A percentile compares a stretch with the other conserved stretches of the same genome.
phyloP scores from a whole-genome alignment of 2,888 invertebrate species.

The Acrobasis suavella region DNA sequence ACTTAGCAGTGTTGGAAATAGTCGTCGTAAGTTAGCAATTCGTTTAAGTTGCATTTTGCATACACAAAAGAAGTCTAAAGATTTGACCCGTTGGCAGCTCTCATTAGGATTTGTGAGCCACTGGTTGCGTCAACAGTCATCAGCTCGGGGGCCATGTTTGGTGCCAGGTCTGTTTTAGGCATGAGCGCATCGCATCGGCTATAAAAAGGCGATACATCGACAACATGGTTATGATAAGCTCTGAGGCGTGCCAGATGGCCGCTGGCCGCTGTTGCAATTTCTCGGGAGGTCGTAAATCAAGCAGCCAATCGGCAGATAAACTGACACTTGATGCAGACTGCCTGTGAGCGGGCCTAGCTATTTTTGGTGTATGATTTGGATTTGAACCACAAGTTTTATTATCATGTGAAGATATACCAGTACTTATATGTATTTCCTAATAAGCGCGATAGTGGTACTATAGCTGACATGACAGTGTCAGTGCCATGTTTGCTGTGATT shows the following conservation, averaged over 20 bases:
- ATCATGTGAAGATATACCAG: too few relatives aligned
- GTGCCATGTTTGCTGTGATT: too few relatives aligned
- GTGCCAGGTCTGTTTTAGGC: neutral
- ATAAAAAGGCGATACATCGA: slow-evolving; percentile 17
- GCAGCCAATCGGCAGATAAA: neutral
- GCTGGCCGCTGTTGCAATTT: slow-evolving; percentile 3
- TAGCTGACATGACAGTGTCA: too few relatives aligned
- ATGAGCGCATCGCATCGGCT: slow-evolving; percentile 2
- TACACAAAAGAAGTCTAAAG: neutral
- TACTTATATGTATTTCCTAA: too few relatives aligned
- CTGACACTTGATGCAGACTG: neutral
- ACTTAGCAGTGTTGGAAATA: too few relatives aligned
- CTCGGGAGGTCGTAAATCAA: slow-evolving; percentile 10
- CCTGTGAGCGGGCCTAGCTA: too few relatives aligned
- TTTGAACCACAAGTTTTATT: too few relatives aligned
- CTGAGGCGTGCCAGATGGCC: slow-evolving; percentile 21
- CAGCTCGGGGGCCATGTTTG: neutral
- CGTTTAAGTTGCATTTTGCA: too few relatives aligned
- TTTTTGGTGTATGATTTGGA: too few relatives aligned
- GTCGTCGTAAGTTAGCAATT: too few relatives aligned
- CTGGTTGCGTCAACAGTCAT: neutral
- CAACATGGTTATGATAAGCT: slow-evolving; percentile 15
- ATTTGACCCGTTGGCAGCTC: neutral
- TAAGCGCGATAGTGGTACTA: too few relatives aligned
- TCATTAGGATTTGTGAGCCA: neutral